phyloP scores from a whole-genome alignment of 2,113 vertebrate genomes.

The Etheostoma cragini region DNA sequence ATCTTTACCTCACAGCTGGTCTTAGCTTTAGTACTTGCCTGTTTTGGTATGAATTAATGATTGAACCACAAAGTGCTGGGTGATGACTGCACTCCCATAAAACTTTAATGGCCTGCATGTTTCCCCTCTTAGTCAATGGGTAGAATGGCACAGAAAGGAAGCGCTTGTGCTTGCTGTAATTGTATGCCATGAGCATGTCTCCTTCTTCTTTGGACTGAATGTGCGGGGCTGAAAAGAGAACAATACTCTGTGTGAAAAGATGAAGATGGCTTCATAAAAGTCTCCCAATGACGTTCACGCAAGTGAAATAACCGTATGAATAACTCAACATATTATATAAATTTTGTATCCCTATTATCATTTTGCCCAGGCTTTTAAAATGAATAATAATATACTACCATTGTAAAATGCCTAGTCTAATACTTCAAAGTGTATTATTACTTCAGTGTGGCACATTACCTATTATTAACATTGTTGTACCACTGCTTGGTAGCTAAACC shows the following conservation, averaged over 20 bases:
- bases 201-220: constrained; percentile 19
- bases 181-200: constrained; percentile 29
- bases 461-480: constrained; percentile 24
- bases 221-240: constrained; percentile 34
- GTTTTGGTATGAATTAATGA: constrained; percentile 73
- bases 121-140: constrained; percentile 71
- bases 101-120: constrained; percentile 74
- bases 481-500: not conserved
- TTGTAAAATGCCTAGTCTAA: constrained; percentile 5
- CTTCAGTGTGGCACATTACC: constrained; percentile 18
- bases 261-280: constrained; percentile 39
- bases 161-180: constrained; percentile 54
- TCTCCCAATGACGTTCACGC: constrained; percentile 38
- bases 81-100: constrained; percentile 69
- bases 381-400: constrained; percentile 35
- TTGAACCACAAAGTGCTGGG: constrained; percentile 61
- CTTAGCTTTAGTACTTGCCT: constrained; percentile 37
- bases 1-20: not conserved
- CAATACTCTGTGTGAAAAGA: constrained; percentile 40
- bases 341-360: constrained; percentile 57
- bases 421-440: constrained; percentile 6
- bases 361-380: constrained; percentile 30
- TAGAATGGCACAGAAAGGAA: constrained; percentile 54
- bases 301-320: constrained; percentile 46
- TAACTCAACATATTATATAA: constrained; percentile 38